These are phyloP conservation scores for Paraescarpia echinospica DNA, from an alignment of 1,140 invertebrate genomes.

Conservation along the genomic window DNA sequence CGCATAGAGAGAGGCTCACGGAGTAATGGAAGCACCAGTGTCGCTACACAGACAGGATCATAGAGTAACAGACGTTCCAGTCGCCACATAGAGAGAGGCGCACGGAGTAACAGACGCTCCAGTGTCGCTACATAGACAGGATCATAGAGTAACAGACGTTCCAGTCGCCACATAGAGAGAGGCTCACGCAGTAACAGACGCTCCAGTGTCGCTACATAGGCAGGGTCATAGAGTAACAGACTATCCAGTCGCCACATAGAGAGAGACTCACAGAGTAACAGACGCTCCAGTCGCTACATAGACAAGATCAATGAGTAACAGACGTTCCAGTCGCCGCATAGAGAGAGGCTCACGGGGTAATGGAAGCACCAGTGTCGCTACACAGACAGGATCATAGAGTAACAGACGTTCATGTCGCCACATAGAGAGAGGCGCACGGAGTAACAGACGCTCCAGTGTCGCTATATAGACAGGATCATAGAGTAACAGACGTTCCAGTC, in stretches of 20 bases:
- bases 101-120: neutral
- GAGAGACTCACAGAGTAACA: neutral
- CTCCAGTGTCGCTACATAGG: neutral
- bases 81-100: neutral
- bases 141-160: neutral
- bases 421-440: neutral
- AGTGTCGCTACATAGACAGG: neutral
- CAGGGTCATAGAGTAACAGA: neutral
- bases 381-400: neutral
- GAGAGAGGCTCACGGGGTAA: neutral
- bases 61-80: neutral
- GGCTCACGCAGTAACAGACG: neutral
- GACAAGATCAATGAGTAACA: neutral
- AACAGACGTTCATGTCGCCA: neutral
- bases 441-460: neutral
- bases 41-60: neutral
- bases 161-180: neutral
- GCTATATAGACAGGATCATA: neutral
- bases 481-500: neutral
- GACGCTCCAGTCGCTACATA: neutral
- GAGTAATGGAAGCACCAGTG: neutral
- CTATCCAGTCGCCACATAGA: neutral
- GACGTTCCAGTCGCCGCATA: neutral
- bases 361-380: neutral
- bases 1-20: neutral